A percentile compares a stretch with the other conserved stretches of the same genome.
These are phyloP conservation scores for Malurus melanocephalus DNA, from an alignment of 2,113 vertebrate genomes.

Conservation along the genomic window DNA sequence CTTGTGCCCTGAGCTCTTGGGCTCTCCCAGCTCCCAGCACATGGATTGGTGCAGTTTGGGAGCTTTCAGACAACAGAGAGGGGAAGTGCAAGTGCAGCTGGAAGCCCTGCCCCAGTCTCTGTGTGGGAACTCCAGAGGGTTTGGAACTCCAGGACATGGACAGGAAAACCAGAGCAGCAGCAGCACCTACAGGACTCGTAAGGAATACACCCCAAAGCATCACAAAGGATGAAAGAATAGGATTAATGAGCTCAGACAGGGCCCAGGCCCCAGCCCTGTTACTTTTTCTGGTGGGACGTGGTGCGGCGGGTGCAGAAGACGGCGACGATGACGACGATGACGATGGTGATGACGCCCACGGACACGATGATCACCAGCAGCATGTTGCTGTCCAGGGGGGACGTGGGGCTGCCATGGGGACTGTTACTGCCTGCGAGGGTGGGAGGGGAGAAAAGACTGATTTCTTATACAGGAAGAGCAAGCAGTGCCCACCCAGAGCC, in stretches of 20 bases:
- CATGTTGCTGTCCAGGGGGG: constrained; percentile 82
- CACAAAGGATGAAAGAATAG: accelerated
- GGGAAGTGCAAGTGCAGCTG: not conserved
- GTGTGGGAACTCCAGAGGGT: not conserved
- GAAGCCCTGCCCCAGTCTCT: not conserved
- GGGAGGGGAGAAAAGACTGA: not conserved
- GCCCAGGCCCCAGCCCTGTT: constrained; percentile 5
- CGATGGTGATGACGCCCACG: constrained; percentile 89
- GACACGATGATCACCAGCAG: constrained; percentile 93
- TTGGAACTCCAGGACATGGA: not conserved
- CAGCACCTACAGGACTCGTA: not conserved
- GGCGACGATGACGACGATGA: constrained; percentile 89
- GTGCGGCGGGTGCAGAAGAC: constrained; percentile 93
- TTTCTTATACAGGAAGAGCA: not conserved
- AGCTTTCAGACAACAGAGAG: not conserved
- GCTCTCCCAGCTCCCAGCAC: not conserved
- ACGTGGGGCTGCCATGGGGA: constrained; percentile 79
- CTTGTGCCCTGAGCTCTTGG: not conserved
- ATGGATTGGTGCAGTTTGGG: not conserved
- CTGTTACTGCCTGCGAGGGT: constrained; percentile 81
- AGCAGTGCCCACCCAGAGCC: not conserved
- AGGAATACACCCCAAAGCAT: not conserved
- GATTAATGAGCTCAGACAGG: not conserved
- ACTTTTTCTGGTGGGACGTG: constrained; percentile 96
- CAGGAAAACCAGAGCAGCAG: not conserved